Conservation (phyloP, 2,113 vertebrate species). For the Morone saxatilis region DNA sequence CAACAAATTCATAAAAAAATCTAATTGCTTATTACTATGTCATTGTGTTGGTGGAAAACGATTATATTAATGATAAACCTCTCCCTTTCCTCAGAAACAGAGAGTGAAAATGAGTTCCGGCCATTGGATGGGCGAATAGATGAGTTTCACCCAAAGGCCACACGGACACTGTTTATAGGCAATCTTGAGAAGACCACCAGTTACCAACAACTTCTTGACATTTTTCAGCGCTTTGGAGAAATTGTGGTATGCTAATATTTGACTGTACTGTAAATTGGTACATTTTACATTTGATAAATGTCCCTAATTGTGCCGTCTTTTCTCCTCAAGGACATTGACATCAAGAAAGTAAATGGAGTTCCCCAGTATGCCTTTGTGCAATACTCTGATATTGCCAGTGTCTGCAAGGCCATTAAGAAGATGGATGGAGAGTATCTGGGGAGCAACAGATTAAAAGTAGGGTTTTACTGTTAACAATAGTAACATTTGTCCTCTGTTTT, state of each 20-base stretch:
- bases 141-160: constrained; percentile 98
- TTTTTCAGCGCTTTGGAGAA: constrained; percentile 98
- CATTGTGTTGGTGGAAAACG: not conserved
- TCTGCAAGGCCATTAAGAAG: constrained; percentile 99
- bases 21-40: not conserved
- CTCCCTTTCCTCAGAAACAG: constrained; percentile 88
- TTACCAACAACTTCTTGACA: constrained; percentile 96
- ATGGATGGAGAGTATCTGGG: constrained; percentile 99
- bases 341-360: constrained; percentile 97
- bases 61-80: not conserved
- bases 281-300: constrained; percentile 1
- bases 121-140: constrained; percentile 98
- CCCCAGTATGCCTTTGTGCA: constrained; percentile 98
- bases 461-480: not conserved
- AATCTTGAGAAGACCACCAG: constrained; percentile 98
- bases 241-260: constrained; percentile 91
- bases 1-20: not conserved
- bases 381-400: constrained; percentile 97
- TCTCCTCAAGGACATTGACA: constrained; percentile 93
- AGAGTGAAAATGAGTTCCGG: constrained; percentile 98
- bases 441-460: constrained; percentile 97
- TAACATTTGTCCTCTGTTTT: not conserved
- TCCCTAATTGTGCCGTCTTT: constrained; percentile 16
- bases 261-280: not conserved
- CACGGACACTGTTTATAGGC: constrained; percentile 97